phyloP scores from a whole-genome alignment of 2,888 invertebrate genomes.

The Drosophila phalerata region DNA sequence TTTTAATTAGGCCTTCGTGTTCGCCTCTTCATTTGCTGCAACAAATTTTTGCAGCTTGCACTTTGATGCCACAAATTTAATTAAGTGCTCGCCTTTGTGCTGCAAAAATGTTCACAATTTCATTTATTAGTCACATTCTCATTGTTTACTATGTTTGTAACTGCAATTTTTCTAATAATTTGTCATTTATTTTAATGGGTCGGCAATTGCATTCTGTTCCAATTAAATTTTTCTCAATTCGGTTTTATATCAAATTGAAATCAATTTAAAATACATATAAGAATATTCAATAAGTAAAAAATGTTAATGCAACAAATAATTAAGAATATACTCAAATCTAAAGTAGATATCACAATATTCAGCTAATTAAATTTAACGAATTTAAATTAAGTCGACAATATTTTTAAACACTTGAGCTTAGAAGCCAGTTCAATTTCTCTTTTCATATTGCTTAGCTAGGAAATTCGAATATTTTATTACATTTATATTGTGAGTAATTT shows the following conservation, averaged over 20 bases:
- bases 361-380: neutral
- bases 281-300: neutral
- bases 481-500: neutral
- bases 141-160: neutral
- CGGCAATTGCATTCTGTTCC: neutral
- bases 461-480: too few species aligned
- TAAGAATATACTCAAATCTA: too few species aligned
- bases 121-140: constrained; percentile 5
- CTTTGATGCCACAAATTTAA: constrained; percentile 45
- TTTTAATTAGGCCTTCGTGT: constrained; percentile 73
- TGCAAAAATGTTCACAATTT: constrained; percentile 22
- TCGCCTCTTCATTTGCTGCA: constrained; percentile 54
- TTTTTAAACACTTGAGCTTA: too few species aligned
- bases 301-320: neutral
- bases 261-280: neutral
- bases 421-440: neutral
- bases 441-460: too few species aligned
- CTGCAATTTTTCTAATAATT: neutral
- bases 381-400: neutral
- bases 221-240: neutral
- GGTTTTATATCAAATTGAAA: neutral
- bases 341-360: too few species aligned
- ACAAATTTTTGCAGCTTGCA: constrained; percentile 34
- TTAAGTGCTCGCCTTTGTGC: constrained; percentile 48
- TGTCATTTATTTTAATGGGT: neutral